phyloP scores from a whole-genome alignment of 1,140 invertebrate species.

The Metopolophium dirhodum region DNA sequence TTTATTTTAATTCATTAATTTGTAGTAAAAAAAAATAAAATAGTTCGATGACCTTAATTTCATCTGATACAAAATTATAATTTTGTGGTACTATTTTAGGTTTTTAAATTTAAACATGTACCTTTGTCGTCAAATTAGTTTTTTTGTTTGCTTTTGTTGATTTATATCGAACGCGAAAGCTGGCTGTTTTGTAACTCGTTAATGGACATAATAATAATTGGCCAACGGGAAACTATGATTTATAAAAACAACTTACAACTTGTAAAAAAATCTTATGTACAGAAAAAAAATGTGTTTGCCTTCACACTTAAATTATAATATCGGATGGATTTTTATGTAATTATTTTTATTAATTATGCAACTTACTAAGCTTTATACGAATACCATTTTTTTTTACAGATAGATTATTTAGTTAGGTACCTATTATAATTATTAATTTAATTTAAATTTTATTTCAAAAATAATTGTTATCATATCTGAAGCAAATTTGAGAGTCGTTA shows the following conservation, averaged over 20 bases:
- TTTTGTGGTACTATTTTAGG: background rate
- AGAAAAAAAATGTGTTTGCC: background rate
- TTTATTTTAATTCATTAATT: background rate
- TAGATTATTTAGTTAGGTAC: background rate
- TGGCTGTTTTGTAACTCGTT: background rate
- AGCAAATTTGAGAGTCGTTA: background rate
- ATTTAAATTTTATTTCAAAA: constrained; percentile 9
- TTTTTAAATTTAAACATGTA: too few relatives aligned
- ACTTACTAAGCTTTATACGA: background rate
- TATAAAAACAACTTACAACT: background rate
- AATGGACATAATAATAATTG: background rate
- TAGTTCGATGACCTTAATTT: background rate
- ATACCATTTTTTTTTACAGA: background rate
- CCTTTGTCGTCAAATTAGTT: background rate
- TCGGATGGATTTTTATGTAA: background rate
- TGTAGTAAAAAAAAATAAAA: background rate
- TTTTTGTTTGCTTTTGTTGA: background rate
- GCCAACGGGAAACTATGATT: background rate
- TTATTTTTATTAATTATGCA: background rate
- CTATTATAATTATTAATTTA: background rate
- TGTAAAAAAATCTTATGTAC: background rate
- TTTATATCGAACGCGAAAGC: background rate
- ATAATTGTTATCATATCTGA: constrained; percentile 1
- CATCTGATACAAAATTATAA: background rate
- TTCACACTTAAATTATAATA: background rate